Evolutionary conservation across 2,797 vertebrate genomes (phyloP), one percentile per base, ranked within the genome.

Genomic region (Cygnus olor): DNA sequence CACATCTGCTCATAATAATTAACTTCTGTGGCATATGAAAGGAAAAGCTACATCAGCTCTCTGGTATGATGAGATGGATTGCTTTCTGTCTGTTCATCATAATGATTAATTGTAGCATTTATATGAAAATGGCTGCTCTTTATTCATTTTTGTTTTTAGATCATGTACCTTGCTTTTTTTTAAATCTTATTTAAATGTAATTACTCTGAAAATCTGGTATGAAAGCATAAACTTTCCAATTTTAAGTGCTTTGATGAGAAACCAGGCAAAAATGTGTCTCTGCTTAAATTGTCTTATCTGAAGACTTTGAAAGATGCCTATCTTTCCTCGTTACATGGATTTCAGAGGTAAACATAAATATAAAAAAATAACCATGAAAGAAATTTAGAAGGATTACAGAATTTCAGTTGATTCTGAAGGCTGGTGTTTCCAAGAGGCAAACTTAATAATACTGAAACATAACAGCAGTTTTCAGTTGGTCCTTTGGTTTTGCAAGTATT

Each of bases 1-100:
- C 95, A 97, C 95, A 97, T 97, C 97, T 98, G 96, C 96, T 97
- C 87, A 71, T 97, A 96, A 95, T 97, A 97, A 98, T 98, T 97
- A 98, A 97, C 96, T 97, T 95, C 81, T 95, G 91, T 87, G 90
- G 89, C 77, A 63, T 94, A 65, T 92, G 96, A 96, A 96, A 96
- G 96, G 97, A 96, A 97, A 95, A 97, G 94, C 88, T 87, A 89
- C 84, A 95, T 97, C 95, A 97, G 95, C 97, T 97, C 45, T 95
- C 34, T 58, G 87, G 81, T 94, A 71, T 45, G 88, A 90, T 5
- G 83, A 96, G 96, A 97, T 86, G 40, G 90, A 95, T 89, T 93
- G 83, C 93, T 97, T 97, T 96, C 93, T 97, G 91, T 96, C 87
- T 96, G 89, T 96, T 98, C 97, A 94, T 97, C 97, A 93, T 88